Conservation (phyloP, 2,113 vertebrate species). For the Apeltes quadracus region DNA sequence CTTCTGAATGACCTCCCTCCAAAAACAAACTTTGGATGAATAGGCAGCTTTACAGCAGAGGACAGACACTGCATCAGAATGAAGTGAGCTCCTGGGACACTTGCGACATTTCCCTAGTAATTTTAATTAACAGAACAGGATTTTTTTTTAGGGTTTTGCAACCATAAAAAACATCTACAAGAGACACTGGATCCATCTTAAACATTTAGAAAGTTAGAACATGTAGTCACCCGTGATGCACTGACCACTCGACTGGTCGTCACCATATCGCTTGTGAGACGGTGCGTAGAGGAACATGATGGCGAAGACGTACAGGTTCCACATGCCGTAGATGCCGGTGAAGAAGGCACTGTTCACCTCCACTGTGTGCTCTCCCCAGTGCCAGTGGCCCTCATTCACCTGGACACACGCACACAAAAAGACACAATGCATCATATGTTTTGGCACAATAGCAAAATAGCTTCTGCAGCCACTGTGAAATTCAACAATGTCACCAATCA, state of each 20-base stretch:
- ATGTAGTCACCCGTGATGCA: conserved; percentile 60
- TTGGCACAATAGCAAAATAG: neutral
- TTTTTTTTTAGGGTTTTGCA: neutral
- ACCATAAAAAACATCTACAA: neutral
- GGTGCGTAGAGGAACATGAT: conserved; percentile 98
- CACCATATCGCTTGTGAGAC: conserved; percentile 95
- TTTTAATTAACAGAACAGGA: neutral
- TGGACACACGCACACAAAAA: conserved; percentile 56
- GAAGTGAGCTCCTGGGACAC: conserved; percentile 2
- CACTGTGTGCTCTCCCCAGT: conserved; percentile 90
- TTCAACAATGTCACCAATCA: neutral
- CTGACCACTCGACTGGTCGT: conserved; percentile 89
- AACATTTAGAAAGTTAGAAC: neutral
- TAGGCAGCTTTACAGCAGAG: conserved; percentile 41
- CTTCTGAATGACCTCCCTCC: conserved; percentile 22
- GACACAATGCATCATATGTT: neutral
- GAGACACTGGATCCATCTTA: neutral
- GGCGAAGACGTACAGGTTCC: conserved; percentile 98
- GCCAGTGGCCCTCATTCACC: conserved; percentile 97
- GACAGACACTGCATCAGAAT: conserved; percentile 26
- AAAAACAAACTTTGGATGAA: conserved; percentile 49
- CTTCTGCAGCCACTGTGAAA: neutral
- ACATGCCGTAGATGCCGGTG: conserved; percentile 98
- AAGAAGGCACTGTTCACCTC: conserved; percentile 97
- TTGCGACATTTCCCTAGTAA: neutral